These are phyloP conservation scores for Cecidostiba fungosa DNA, from an alignment of 2,888 invertebrate genomes.

Conservation along the genomic window DNA sequence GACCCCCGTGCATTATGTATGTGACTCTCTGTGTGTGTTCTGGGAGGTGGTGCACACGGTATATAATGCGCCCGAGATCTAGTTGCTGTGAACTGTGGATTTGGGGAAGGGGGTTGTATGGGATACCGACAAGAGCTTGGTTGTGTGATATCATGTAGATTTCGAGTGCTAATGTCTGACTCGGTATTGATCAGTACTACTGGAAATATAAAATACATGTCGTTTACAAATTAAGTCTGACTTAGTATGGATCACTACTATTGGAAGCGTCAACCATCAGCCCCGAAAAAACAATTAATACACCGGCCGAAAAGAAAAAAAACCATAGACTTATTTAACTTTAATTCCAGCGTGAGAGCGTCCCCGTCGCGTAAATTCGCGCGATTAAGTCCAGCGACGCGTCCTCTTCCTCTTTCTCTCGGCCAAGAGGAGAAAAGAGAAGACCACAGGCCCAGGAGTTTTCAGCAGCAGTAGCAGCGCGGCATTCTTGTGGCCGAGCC, in stretches of 20 bases:
- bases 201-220: not conserved
- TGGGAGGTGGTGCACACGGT: not conserved
- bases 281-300: not conserved
- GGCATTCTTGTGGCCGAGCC: slow-evolving; percentile 76
- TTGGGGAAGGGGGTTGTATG: not conserved
- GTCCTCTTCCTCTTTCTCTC: not conserved
- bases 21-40: slow-evolving; percentile 29
- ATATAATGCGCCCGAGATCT: slow-evolving; percentile 43
- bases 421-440: slow-evolving; percentile 27
- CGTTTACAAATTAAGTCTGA: too few species aligned
- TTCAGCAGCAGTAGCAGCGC: not conserved
- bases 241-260: not conserved
- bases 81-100: slow-evolving; percentile 16
- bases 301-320: not conserved
- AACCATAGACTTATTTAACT: not conserved
- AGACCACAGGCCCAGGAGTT: slow-evolving; percentile 30
- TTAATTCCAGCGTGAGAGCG: not conserved
- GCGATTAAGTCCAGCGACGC: slow-evolving; percentile 39
- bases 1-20: slow-evolving; percentile 46
- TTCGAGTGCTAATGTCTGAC: not conserved
- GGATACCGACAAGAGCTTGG: too few species aligned
- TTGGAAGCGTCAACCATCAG: too few species aligned
- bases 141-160: not conserved
- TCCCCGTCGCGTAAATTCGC: slow-evolving; percentile 25
- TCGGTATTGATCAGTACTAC: not conserved